These are phyloP conservation scores for Nibea albiflora DNA, from an alignment of 2,113 vertebrate species.

Conservation along the genomic window DNA sequence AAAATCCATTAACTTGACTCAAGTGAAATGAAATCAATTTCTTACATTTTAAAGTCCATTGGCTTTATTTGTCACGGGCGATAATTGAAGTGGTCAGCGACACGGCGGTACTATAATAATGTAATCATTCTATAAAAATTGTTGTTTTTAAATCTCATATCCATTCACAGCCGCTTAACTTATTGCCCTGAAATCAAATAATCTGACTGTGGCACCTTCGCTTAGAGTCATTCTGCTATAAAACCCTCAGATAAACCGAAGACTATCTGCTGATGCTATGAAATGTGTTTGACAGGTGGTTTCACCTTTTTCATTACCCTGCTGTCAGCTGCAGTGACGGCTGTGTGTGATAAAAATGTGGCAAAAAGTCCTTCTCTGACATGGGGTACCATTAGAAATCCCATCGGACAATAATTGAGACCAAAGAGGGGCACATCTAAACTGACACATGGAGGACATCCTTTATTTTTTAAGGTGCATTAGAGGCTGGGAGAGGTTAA, in stretches of 20 bases:
- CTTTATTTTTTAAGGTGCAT: constrained; percentile 35
- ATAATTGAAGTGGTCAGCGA: constrained; percentile 8
- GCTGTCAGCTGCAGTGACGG: constrained; percentile 58
- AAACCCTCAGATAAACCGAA: constrained; percentile 47
- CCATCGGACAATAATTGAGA: constrained; percentile 71
- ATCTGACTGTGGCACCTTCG: constrained; percentile 9
- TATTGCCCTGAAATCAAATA: constrained; percentile 15
- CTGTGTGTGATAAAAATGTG: constrained; percentile 60
- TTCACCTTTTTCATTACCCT: constrained; percentile 64
- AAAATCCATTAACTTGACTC: constrained; percentile 29
- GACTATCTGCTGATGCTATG: constrained; percentile 42
- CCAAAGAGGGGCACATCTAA: constrained; percentile 54
- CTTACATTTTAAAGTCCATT: not conserved
- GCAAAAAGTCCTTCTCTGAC: constrained; percentile 47
- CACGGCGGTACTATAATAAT: not conserved
- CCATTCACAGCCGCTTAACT: constrained; percentile 9
- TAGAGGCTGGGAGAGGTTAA: constrained; percentile 28
- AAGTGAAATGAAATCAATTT: constrained; percentile 1
- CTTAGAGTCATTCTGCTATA: constrained; percentile 32
- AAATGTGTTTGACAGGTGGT: constrained; percentile 60
- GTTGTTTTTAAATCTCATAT: constrained; percentile 23
- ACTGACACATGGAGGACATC: constrained; percentile 50
- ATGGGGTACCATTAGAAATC: constrained; percentile 61
- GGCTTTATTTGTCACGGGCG: constrained; percentile 14
- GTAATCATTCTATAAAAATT: constrained; percentile 13